Evolutionary conservation across 2,888 invertebrate species (phyloP).

Genomic region (Ametastegia equiseti): DNA sequence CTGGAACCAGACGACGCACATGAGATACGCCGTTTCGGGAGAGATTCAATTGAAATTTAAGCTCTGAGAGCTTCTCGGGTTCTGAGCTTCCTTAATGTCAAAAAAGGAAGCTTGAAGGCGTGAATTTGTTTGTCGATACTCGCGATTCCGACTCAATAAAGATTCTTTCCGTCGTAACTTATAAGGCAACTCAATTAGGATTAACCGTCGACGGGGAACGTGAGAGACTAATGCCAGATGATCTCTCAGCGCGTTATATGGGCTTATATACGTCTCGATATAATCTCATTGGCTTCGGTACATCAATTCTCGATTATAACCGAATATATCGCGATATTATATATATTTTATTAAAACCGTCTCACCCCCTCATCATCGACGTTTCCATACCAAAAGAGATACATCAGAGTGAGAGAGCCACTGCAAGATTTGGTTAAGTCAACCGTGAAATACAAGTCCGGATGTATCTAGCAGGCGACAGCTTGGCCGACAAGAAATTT

Average conservation of each 20-base stretch:
- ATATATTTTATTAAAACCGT: slow-evolving; percentile 17
- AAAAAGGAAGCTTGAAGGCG: neutral
- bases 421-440: slow-evolving; percentile 67
- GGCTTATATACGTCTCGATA: slow-evolving; percentile 27
- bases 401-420: slow-evolving; percentile 6
- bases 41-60: too few relatives aligned
- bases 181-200: slow-evolving; percentile 72
- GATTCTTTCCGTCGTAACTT: slow-evolving; percentile 51
- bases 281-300: slow-evolving; percentile 45
- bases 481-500: slow-evolving; percentile 69
- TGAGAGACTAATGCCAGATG: slow-evolving; percentile 40
- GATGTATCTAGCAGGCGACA: slow-evolving; percentile 70
- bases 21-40: too few relatives aligned
- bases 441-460: slow-evolving; percentile 71
- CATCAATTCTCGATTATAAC: slow-evolving; percentile 44
- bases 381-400: slow-evolving; percentile 1
- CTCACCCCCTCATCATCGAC: slow-evolving; percentile 5
- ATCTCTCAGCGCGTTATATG: slow-evolving; percentile 34
- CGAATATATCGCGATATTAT: slow-evolving; percentile 43
- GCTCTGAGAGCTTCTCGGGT: neutral
- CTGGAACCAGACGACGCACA: too few relatives aligned
- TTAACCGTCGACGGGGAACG: slow-evolving; percentile 61
- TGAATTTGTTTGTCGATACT: slow-evolving; percentile 29
- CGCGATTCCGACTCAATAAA: slow-evolving; percentile 32
- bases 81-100: neutral